A percentile compares a stretch with the other conserved stretches of the same genome.
phyloP scores from a whole-genome alignment of 2,113 vertebrate genomes.

The Clarias batrachus region DNA sequence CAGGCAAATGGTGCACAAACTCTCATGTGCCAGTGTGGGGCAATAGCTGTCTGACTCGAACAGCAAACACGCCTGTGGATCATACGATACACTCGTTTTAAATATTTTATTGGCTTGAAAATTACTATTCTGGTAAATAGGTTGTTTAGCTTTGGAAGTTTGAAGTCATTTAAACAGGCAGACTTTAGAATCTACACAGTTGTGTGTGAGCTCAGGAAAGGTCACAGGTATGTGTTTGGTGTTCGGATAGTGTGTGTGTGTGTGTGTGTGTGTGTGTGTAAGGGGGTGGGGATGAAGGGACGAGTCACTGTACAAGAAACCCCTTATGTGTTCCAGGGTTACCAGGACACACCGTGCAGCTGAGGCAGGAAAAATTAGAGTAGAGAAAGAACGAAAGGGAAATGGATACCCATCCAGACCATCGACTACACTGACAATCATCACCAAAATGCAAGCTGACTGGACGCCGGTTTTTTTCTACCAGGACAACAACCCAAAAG shows the following conservation, averaged over 20 bases:
- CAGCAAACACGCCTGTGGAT: not conserved
- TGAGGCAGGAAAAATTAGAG: not conserved
- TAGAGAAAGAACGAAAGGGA: not conserved
- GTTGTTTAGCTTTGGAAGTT: not conserved
- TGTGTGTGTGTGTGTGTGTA: not conserved
- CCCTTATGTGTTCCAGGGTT: constrained; percentile 8
- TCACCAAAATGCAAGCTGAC: constrained; percentile 16
- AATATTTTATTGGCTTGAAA: not conserved
- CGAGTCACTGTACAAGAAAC: constrained; percentile 19
- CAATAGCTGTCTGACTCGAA: not conserved
- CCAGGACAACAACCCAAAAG: not conserved
- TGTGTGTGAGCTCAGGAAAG: constrained; percentile 4
- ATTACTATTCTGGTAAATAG: not conserved
- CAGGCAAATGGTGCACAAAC: not conserved
- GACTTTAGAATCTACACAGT: not conserved
- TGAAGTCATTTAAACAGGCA: not conserved
- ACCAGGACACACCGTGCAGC: not conserved
- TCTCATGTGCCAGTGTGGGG: not conserved
- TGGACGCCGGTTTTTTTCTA: not conserved
- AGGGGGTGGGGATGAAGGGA: constrained; percentile 50
- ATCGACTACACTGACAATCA: not conserved
- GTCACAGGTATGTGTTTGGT: constrained; percentile 47
- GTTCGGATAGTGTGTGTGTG: constrained; percentile 14
- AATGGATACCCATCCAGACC: not conserved
- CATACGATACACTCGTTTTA: not conserved